Base-by-base conservation (phyloP, 2,113 vertebrate genomes). In the Nesogale talazaci region DNA sequence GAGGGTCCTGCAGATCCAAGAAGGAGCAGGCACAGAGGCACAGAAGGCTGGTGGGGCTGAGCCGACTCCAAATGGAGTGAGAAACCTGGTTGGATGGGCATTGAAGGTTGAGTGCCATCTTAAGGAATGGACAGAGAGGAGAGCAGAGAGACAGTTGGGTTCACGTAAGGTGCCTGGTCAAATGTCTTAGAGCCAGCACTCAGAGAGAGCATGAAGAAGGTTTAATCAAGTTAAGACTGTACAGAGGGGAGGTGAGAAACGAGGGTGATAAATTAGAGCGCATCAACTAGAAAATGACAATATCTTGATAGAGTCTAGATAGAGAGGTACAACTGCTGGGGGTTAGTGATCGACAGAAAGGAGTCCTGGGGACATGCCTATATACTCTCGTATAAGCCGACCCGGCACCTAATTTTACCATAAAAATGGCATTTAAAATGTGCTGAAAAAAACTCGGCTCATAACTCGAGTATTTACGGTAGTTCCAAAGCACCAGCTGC, bases 101-200 rank as follows among this genome's bases (percentile, higher is more conserved):
- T 10, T n/a, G 2, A 16, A 23, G 57, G 29, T 1, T 19, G 4
- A n/a, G 65, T 17, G 0, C 25, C 6, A 1, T 3, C 12, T 17
- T 29, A 77, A 14, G 59, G 4, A 9, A 29, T 0, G 38, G 20
- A 16, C 1, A 52, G 83, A 69, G 12, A n/a, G 36, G 2, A 57
- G 52, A 34, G 11, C 59, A 77, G 17, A 46, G 52, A 72, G 19
- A 25, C 19, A 6, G 20, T 0, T 82, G 14, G 29, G 38, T 29
- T 40, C 80, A 78, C 1, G 34, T 4, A 5, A 69, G 67, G 67
- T 4, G 31, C 67, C 0, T 2, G 22, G 27, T 78, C 46, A 40
- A 4, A 25, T 34, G 22, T 40, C 63, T 85, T 29, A 34, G 0
- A 25, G 36, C 23, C 1, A 12, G 38, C 31, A 79, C 2, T 40